These are phyloP conservation scores for Calcarius lapponicus DNA, from an alignment of 2,797 vertebrate species.

Conservation along the genomic window DNA sequence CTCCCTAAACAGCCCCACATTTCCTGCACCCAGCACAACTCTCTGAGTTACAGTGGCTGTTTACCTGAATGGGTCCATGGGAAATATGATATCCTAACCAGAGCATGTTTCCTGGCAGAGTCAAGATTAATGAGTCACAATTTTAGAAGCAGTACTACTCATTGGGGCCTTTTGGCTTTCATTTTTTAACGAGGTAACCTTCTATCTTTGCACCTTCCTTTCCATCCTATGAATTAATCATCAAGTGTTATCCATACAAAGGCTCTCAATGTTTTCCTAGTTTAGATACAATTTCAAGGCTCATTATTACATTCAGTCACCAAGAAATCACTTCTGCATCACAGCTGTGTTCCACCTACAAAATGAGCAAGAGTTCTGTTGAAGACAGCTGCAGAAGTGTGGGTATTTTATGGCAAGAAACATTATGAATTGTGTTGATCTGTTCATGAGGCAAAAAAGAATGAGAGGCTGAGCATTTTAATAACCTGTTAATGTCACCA, in stretches of 20 bases:
- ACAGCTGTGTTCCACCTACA: background rate
- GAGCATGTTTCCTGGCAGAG: background rate
- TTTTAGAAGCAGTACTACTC: conserved; percentile 32
- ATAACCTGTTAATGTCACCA: background rate
- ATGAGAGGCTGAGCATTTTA: background rate
- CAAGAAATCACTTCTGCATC: background rate
- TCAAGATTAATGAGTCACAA: background rate
- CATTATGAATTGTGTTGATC: background rate
- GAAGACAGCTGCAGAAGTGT: background rate
- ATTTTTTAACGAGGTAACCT: conserved; percentile 14
- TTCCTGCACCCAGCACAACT: background rate
- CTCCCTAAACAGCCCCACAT: background rate
- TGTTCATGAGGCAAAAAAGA: background rate
- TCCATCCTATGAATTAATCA: conserved; percentile 35
- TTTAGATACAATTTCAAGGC: background rate
- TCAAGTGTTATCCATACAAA: background rate
- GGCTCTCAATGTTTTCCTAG: background rate
- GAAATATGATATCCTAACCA: background rate
- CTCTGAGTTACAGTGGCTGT: background rate
- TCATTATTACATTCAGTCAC: background rate
- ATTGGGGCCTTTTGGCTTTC: conserved; percentile 9
- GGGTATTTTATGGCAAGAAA: background rate
- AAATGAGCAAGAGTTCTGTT: background rate
- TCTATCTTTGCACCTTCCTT: conserved; percentile 18
- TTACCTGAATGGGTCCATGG: background rate